Base-by-base conservation (phyloP, 37 sponge, comb jelly and placozoan genomes). In the Haliclona indistincta region DNA sequence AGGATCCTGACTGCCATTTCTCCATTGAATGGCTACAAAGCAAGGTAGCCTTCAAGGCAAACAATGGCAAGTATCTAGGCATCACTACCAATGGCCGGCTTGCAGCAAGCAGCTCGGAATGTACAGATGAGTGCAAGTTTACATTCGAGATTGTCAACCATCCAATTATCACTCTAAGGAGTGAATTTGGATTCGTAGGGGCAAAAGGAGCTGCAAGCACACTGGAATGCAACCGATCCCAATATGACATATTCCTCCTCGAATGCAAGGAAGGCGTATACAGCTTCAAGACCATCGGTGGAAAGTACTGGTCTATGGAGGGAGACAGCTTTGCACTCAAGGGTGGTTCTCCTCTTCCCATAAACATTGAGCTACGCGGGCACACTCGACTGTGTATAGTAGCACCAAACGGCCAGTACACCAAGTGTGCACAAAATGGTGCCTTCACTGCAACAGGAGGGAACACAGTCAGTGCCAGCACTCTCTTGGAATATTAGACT, bases 401-500 rank as follows among this genome's bases (percentile, higher is more conserved):
- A 10, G 78, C 87, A 3, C 80, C 86, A 25, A 86, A 86, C 45
- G 93, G 87, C 29, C 67, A 89, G n/a, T 86, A 70, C 67, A 33
- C 92, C 68, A 52, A 55, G 30, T 86, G 84, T 1, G 83, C 74
- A 40, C 84, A 83, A 56, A 92, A 86, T 39, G 96, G 96, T 11
- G 36, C 38, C 15, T 85, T 91, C 78, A 42, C 72, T 25, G 86
- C 90, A 3, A 61, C 67, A 22, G 84, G 71, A 30, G 87, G 70
- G 10, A 80, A 39, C 29, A 37, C 52, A 11, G 71, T 96, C 34
- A 42, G 17, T 15, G 62, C 34, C 42, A 47, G 30, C 17, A 92
- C 93, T 15, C 81, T 92, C 8, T 96, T 93, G 96, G 96, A 96
- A 58, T 96, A 89, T 49, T 96, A 83, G 60, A 60, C n/a, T n/a